phyloP scores from a whole-genome alignment of 2,888 invertebrate genomes.

The Lamellibrachia columna region DNA sequence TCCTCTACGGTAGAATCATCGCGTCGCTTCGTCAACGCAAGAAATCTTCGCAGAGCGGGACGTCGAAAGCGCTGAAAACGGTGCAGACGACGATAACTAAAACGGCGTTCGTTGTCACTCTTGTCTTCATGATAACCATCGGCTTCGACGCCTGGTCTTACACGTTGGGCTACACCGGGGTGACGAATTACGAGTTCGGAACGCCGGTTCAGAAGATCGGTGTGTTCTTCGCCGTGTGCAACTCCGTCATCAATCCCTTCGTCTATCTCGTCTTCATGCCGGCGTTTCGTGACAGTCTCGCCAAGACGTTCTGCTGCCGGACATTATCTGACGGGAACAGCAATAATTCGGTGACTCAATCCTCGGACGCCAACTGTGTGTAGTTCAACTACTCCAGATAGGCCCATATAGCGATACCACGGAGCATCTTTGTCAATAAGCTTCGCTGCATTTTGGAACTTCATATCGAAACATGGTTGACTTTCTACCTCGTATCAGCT shows the following conservation, averaged over 20 bases:
- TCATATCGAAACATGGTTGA: no score
- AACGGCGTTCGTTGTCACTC: slow-evolving; percentile 18
- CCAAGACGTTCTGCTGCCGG: neutral
- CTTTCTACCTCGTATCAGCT: no score
- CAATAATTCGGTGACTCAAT: neutral
- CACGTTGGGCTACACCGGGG: slow-evolving; percentile 21
- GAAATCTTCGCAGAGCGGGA: neutral
- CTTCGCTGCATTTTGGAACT: no score
- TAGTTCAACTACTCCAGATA: neutral
- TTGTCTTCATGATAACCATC: slow-evolving; percentile 25
- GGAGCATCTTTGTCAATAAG: no score
- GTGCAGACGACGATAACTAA: slow-evolving; percentile 18
- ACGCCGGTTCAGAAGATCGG: slow-evolving; percentile 23
- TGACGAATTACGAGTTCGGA: slow-evolving; percentile 23
- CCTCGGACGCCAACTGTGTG: neutral
- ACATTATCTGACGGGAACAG: neutral
- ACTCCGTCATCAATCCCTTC: slow-evolving; percentile 21
- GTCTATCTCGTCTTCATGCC: slow-evolving; percentile 23
- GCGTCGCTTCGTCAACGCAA: neutral
- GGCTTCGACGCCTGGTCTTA: slow-evolving; percentile 26
- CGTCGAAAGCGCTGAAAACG: neutral
- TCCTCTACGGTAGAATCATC: slow-evolving; percentile 19
- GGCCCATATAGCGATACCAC: neutral
- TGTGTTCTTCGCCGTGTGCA: slow-evolving; percentile 25
- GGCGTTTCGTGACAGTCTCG: slow-evolving; percentile 14